phyloP scores from a whole-genome alignment of 2,113 vertebrate species.

The Thamnaconus septentrionalis region DNA sequence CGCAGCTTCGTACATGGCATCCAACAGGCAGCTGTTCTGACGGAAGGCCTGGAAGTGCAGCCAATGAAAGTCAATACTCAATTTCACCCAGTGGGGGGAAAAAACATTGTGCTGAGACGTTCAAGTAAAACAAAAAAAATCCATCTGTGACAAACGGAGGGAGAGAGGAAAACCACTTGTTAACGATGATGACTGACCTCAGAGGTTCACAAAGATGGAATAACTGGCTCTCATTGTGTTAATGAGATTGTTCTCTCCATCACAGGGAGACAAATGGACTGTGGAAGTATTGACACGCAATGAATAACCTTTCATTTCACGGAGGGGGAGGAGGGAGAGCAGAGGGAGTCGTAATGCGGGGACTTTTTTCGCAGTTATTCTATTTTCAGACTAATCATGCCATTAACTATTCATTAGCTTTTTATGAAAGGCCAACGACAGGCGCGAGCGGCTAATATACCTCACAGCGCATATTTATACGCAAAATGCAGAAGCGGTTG shows the following conservation, averaged over 20 bases:
- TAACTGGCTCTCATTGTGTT: constrained; percentile 38
- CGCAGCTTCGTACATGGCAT: not conserved
- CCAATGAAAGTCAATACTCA: constrained; percentile 11
- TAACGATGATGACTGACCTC: constrained; percentile 4
- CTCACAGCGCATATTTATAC: constrained; percentile 35
- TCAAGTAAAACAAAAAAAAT: constrained; percentile 19
- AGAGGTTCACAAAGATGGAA: constrained; percentile 21
- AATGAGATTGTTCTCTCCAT: constrained; percentile 50
- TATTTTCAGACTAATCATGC: constrained; percentile 51
- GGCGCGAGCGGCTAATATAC: too few relatives aligned
- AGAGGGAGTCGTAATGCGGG: constrained; percentile 35
- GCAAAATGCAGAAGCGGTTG: constrained; percentile 36
- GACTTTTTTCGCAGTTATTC: constrained; percentile 48
- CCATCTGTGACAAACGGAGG: constrained; percentile 7
- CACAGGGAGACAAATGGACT: constrained; percentile 46
- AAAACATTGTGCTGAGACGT: constrained; percentile 3
- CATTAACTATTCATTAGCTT: not conserved
- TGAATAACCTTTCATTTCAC: constrained; percentile 48
- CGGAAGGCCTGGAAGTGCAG: not conserved
- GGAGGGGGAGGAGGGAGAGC: constrained; percentile 21
- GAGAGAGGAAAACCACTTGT: constrained; percentile 2
- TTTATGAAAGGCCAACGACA: not conserved
- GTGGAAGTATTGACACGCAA: constrained; percentile 48
- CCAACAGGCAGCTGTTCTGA: constrained; percentile 6
- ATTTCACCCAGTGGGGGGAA: not conserved